These are phyloP conservation scores for Heterotis niloticus DNA, from an alignment of 2,113 vertebrate species.

Conservation along the genomic window DNA sequence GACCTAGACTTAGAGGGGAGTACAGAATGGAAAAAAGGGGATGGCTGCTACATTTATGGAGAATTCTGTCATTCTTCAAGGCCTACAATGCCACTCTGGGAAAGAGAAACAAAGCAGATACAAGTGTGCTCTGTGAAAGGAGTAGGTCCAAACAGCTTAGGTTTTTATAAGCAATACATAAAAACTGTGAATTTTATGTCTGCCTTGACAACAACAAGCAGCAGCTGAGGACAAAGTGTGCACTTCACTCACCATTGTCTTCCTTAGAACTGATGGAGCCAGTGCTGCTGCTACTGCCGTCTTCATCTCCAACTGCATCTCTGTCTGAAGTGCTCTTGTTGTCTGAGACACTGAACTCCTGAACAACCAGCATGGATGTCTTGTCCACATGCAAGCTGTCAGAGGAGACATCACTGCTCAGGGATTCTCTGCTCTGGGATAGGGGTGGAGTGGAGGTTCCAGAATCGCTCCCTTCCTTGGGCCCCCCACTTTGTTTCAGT, in stretches of 20 bases:
- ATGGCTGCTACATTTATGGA: not conserved
- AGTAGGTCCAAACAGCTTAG: too few relatives aligned
- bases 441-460: slow-evolving; percentile 52
- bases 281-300: slow-evolving; percentile 48
- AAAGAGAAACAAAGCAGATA: not conserved
- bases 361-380: not conserved
- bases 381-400: slow-evolving; percentile 43
- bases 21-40: not conserved
- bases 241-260: slow-evolving; percentile 70
- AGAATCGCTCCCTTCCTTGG: slow-evolving; percentile 50
- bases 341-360: slow-evolving; percentile 48
- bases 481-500: slow-evolving; percentile 27
- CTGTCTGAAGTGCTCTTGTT: slow-evolving; percentile 48
- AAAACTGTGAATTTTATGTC: not conserved
- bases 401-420: slow-evolving; percentile 44
- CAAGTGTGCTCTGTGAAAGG: too few relatives aligned
- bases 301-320: slow-evolving; percentile 29
- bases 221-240: not conserved
- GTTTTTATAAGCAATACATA: not conserved
- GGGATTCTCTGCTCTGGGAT: slow-evolving; percentile 57
- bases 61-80: not conserved
- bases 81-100: not conserved
- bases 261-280: slow-evolving; percentile 60
- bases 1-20: not conserved
- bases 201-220: not conserved